Conservation (phyloP, 2,888 invertebrate genomes). For the Stenodema calcarata region DNA sequence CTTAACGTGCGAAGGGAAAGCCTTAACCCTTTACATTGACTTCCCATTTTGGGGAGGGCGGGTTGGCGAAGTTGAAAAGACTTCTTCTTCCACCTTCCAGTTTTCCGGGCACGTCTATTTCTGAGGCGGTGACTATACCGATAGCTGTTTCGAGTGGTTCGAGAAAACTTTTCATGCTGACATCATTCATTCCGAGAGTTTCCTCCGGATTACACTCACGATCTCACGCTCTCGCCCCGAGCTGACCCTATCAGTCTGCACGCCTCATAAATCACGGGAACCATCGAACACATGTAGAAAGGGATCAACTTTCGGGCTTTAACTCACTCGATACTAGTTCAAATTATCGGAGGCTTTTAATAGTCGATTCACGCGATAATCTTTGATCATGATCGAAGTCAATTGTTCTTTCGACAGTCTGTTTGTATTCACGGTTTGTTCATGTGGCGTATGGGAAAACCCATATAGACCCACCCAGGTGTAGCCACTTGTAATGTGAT, state of each 20-base stretch:
- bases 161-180: conserved; percentile 27
- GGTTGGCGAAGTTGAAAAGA: background rate
- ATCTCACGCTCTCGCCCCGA: background rate
- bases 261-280: conserved; percentile 36
- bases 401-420: too few relatives aligned
- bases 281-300: conserved; percentile 40
- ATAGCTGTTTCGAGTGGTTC: conserved; percentile 12
- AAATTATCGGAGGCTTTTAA: too few relatives aligned
- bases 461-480: too few relatives aligned
- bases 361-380: too few relatives aligned
- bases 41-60: conserved; percentile 21
- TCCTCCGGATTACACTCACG: background rate
- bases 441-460: too few relatives aligned
- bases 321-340: background rate
- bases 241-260: conserved; percentile 26
- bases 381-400: too few relatives aligned
- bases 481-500: too few relatives aligned
- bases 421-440: too few relatives aligned
- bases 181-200: conserved; percentile 31
- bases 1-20: conserved; percentile 39
- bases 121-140: background rate
- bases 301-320: background rate
- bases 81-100: background rate
- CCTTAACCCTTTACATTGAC: conserved; percentile 22
- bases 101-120: background rate